Percentiles rank a stretch among this genome's conserved stretches.
phyloP scores from a whole-genome alignment of 2,113 vertebrate genomes.

The Riparia riparia region DNA sequence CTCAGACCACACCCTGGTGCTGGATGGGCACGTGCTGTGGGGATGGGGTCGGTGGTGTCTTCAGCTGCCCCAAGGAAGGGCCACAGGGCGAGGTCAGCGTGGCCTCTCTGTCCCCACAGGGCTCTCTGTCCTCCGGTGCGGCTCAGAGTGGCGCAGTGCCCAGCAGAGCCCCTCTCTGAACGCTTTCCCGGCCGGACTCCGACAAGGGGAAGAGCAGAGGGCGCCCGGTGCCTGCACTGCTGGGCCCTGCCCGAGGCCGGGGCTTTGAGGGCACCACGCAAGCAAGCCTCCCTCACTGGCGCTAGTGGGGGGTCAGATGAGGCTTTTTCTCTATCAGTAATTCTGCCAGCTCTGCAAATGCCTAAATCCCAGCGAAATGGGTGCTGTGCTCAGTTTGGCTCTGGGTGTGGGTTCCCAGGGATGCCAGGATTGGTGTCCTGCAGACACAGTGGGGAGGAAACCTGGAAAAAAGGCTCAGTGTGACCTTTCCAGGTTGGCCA shows the following conservation, averaged over 20 bases:
- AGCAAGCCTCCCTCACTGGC: not conserved
- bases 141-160: not conserved
- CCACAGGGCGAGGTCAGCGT: fast-evolving
- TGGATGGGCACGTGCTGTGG: fast-evolving
- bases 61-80: not conserved
- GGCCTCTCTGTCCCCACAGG: too few relatives aligned
- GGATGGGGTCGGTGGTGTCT: not conserved
- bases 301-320: fast-evolving
- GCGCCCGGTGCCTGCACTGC: fast-evolving
- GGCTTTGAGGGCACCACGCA: not conserved
- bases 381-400: not conserved
- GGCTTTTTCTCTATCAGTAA: not conserved
- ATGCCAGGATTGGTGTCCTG: not conserved
- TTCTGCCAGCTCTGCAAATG: not conserved
- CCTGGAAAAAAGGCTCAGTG: not conserved
- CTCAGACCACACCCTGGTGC: not conserved
- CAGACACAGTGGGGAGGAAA: not conserved
- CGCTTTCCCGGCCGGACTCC: not conserved
- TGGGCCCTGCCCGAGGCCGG: fast-evolving
- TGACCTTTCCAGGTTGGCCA: not conserved
- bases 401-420: not conserved
- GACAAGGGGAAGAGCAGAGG: not conserved
- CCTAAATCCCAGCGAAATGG: not conserved
- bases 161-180: not conserved
- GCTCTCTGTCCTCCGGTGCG: fast-evolving